A percentile compares a stretch with the other conserved stretches of the same genome.
phyloP scores from a whole-genome alignment of 2,113 vertebrate genomes.

The Rattus norvegicus region DNA sequence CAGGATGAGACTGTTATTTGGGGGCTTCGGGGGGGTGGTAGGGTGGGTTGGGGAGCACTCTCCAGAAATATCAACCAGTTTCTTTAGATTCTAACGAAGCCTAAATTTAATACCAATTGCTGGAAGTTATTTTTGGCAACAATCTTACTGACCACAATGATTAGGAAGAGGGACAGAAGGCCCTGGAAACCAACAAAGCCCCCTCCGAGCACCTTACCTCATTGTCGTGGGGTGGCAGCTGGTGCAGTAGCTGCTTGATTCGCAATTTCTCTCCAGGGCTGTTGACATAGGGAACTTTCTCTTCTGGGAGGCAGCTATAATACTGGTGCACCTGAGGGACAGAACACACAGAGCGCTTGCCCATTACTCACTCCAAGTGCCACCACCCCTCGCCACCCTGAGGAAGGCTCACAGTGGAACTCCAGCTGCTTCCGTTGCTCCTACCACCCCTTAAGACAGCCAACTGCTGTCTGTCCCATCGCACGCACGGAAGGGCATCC shows the following conservation, averaged over 20 bases:
- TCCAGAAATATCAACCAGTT: neutral
- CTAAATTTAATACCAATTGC: neutral
- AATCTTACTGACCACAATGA: neutral
- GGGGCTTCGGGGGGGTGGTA: too few species aligned
- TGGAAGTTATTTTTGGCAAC: neutral
- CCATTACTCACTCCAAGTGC: neutral
- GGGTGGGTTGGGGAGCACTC: neutral
- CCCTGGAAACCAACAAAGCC: neutral
- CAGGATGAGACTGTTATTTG: neutral
- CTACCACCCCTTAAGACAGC: neutral
- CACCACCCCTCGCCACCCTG: neutral
- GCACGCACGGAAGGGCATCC: neutral
- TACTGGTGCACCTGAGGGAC: constrained; percentile 95
- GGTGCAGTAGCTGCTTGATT: constrained; percentile 98
- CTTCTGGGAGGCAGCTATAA: constrained; percentile 98
- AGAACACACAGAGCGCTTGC: neutral
- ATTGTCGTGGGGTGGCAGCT: constrained; percentile 98
- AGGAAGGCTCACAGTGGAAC: neutral
- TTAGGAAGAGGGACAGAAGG: neutral
- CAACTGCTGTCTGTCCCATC: neutral
- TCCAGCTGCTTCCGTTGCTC: fast-evolving
- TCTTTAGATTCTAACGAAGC: constrained; percentile 26
- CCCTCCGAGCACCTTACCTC: constrained; percentile 89
- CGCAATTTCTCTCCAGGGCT: constrained; percentile 97
- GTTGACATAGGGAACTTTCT: constrained; percentile 99